phyloP scores from a whole-genome alignment of 2,888 invertebrate genomes.

The Rhorus exstirpatorius region DNA sequence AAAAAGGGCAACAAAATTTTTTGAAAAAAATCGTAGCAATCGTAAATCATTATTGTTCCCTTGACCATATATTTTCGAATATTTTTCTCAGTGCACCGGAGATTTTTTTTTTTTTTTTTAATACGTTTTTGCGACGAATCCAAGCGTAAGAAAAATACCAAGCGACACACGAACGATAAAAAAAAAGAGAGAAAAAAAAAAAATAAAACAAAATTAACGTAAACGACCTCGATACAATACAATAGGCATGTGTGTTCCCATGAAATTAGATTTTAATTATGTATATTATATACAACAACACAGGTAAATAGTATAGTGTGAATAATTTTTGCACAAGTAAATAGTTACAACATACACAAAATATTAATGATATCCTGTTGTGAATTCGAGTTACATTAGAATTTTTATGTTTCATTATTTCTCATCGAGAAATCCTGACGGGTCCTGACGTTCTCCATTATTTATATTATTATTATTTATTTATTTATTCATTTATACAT shows the following conservation, averaged over 20 bases:
- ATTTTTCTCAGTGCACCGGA: constrained; percentile 7
- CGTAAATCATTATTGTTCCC: background rate
- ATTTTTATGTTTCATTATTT: constrained; percentile 71
- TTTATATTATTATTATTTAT: constrained; percentile 15
- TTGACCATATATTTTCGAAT: background rate
- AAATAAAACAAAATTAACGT: constrained; percentile 37
- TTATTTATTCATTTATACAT: constrained; percentile 45
- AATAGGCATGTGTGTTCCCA: constrained; percentile 74
- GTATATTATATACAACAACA: constrained; percentile 78
- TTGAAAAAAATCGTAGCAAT: too few species aligned
- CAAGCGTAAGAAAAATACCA: constrained; percentile 44
- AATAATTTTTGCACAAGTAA: constrained; percentile 74
- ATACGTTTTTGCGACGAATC: constrained; percentile 4
- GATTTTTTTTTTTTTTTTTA: too few species aligned
- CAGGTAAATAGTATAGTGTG: constrained; percentile 75
- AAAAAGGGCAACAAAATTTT: constrained; percentile 4
- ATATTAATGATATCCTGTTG: constrained; percentile 72
- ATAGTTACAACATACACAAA: constrained; percentile 75
- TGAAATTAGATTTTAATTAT: constrained; percentile 75
- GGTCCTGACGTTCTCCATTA: constrained; percentile 39
- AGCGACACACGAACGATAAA: constrained; percentile 43
- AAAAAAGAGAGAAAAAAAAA: constrained; percentile 28
- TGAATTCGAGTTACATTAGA: constrained; percentile 73
- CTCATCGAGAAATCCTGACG: constrained; percentile 70
- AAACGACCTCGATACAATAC: constrained; percentile 63